Percentiles rank a stretch among this genome's conserved stretches.
phyloP scores from a whole-genome alignment of 2,113 vertebrate genomes.

The Barnardius zonarius region DNA sequence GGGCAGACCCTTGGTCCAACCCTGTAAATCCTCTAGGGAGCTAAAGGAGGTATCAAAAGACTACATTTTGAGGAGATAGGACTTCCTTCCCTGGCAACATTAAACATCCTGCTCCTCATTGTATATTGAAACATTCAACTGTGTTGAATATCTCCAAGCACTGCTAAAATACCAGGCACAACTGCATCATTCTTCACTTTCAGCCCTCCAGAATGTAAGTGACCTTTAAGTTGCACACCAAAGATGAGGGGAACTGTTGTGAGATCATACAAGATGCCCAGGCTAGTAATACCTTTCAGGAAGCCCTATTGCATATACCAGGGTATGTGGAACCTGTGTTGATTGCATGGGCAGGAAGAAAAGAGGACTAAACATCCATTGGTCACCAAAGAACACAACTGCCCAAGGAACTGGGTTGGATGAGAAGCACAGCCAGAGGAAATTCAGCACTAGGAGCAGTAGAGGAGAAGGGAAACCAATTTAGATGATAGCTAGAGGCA shows the following conservation, averaged over 20 bases:
- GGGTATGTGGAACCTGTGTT: neutral
- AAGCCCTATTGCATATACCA: neutral
- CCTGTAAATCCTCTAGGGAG: neutral
- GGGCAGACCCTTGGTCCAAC: neutral
- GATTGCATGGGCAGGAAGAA: neutral
- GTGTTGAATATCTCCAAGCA: neutral
- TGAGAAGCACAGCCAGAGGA: neutral
- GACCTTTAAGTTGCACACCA: neutral
- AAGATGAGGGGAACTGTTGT: neutral
- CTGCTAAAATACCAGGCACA: neutral
- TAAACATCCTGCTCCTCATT: neutral
- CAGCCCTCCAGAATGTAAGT: neutral
- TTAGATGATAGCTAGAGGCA: neutral
- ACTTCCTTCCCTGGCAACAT: neutral
- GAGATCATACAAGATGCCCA: neutral
- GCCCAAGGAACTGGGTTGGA: too few relatives aligned
- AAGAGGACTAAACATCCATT: neutral
- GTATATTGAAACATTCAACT: neutral
- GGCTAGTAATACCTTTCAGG: neutral
- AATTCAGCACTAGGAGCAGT: neutral
- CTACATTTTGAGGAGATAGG: neutral
- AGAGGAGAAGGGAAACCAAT: neutral
- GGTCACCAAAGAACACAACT: neutral
- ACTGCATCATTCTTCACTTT: neutral
- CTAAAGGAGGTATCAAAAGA: neutral